A percentile compares a stretch with the other conserved stretches of the same genome.
These are phyloP conservation scores for Oxygymnocypris stewartii DNA, from an alignment of 2,113 vertebrate genomes.

Conservation along the genomic window DNA sequence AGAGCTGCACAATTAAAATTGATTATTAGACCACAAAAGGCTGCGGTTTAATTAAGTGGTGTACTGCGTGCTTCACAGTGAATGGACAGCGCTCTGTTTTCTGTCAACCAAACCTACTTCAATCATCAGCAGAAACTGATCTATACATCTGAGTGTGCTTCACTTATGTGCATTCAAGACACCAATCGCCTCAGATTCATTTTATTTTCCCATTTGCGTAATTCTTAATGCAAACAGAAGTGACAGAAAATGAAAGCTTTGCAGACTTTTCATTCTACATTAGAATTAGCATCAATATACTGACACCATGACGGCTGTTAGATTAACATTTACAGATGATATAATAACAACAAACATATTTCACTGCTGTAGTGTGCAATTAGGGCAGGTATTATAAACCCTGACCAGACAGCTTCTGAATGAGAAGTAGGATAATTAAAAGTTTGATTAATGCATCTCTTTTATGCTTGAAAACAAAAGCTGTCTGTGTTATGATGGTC, in stretches of 20 bases:
- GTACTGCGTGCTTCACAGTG: background rate
- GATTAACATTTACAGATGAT: background rate
- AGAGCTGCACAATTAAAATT: background rate
- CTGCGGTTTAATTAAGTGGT: background rate
- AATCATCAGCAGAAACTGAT: background rate
- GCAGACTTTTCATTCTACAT: background rate
- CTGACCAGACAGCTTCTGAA: background rate
- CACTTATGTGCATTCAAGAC: background rate
- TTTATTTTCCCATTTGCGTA: background rate
- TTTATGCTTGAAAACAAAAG: constrained; percentile 36
- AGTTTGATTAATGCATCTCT: constrained; percentile 25
- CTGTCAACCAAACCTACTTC: background rate
- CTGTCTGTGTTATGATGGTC: constrained; percentile 28
- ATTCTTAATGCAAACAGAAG: background rate
- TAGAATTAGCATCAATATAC: background rate
- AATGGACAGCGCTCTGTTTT: background rate
- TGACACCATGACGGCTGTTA: background rate
- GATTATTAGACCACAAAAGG: background rate
- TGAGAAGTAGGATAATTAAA: background rate
- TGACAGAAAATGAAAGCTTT: background rate
- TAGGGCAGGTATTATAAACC: background rate
- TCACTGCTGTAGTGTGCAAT: background rate
- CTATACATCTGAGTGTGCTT: background rate
- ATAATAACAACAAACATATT: background rate
- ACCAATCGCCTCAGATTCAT: background rate